A percentile compares a stretch with the other conserved stretches of the same genome.
These are phyloP conservation scores for Cheilosia vernalis DNA, from an alignment of 2,888 invertebrate genomes.

Conservation along the genomic window DNA sequence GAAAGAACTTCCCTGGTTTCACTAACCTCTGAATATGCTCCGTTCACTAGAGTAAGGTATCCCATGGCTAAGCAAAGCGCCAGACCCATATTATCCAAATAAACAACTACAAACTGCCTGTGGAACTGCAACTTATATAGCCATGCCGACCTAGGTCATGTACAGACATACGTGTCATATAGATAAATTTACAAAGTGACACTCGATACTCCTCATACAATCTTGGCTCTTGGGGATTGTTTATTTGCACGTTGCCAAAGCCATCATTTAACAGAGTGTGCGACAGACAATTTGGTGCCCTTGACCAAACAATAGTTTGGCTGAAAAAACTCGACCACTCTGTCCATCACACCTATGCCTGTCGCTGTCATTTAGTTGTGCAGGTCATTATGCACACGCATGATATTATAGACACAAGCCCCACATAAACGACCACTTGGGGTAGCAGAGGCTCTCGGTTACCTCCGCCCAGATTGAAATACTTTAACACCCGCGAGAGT, in stretches of 20 bases:
- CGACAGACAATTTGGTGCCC: constrained; percentile 8
- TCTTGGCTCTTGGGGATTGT: constrained; percentile 4
- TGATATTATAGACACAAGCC: not conserved
- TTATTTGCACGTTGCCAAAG: constrained; percentile 33
- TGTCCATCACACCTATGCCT: not conserved
- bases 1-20: constrained; percentile 50
- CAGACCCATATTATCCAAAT: not conserved
- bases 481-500: constrained; percentile 20
- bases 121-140: constrained; percentile 39
- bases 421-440: constrained; percentile 11
- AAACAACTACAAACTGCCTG: not conserved
- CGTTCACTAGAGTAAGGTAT: constrained; percentile 6
- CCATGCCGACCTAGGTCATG: constrained; percentile 32
- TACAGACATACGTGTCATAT: constrained; percentile 41
- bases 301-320: constrained; percentile 1
- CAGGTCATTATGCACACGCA: constrained; percentile 26
- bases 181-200: constrained; percentile 39
- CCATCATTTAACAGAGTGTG: constrained; percentile 8
- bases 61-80: constrained; percentile 5
- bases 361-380: not conserved
- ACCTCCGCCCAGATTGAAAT: constrained; percentile 15
- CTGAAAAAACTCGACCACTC: not conserved
- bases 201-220: constrained; percentile 48
- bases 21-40: constrained; percentile 27
- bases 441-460: constrained; percentile 17